Percentiles rank a stretch among this genome's conserved stretches.
Conservation (phyloP, 2,797 vertebrate species). For the Acropternis orthonyx region DNA sequence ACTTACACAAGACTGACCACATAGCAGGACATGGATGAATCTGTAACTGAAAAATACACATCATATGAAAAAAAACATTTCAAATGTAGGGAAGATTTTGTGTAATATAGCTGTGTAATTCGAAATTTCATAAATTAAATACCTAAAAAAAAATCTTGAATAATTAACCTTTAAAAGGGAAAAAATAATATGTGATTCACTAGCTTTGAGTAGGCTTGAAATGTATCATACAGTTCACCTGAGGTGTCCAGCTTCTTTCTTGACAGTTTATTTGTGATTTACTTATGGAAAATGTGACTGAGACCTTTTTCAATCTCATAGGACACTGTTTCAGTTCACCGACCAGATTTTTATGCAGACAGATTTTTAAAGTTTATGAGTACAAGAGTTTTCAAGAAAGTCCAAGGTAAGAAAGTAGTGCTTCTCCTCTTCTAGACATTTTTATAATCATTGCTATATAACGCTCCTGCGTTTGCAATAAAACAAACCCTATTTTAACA, state of each 20-base stretch:
- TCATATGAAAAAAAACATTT: neutral
- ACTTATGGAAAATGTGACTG: neutral
- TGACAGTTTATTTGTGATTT: neutral
- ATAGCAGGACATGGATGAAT: neutral
- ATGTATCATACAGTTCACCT: neutral
- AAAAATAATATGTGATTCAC: neutral
- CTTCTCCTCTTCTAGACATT: neutral
- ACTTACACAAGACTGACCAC: neutral
- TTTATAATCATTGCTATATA: neutral
- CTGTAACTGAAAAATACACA: neutral
- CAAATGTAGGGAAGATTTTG: neutral
- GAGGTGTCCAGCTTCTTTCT: neutral
- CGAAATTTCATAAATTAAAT: neutral
- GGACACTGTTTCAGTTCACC: conserved; percentile 96
- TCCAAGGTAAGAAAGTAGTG: conserved; percentile 85
- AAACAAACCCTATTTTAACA: neutral
- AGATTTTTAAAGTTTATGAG: conserved; percentile 99
- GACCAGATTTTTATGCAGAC: conserved; percentile 94
- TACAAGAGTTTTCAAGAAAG: conserved; percentile 93
- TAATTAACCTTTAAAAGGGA: neutral
- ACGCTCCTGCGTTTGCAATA: neutral
- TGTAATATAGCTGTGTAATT: neutral
- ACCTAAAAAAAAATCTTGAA: neutral
- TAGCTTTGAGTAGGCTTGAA: neutral
- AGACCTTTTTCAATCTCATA: conserved; percentile 68